Percentiles rank a stretch among this genome's conserved stretches.
Evolutionary conservation across 2,113 vertebrate genomes (phyloP).

Genomic region (Calyptommatus sinebrachiatus): DNA sequence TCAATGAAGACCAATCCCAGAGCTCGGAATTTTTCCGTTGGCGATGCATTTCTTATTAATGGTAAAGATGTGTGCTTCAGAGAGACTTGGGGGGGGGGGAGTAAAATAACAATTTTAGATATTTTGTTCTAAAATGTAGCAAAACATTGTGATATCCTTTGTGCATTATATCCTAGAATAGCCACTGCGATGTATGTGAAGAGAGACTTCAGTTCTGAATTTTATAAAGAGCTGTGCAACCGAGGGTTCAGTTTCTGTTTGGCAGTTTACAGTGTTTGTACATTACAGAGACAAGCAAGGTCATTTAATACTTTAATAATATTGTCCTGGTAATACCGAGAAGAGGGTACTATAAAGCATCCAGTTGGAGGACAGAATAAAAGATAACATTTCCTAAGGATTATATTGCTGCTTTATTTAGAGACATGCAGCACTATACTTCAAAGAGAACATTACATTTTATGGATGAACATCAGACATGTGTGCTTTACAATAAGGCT

Average conservation of each 20-base stretch:
- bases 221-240: background rate
- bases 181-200: no score
- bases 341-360: slow-evolving; percentile 1
- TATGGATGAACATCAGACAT: background rate
- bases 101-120: background rate
- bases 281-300: slow-evolving; percentile 3
- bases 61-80: background rate
- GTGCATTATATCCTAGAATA: background rate
- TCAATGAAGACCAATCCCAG: no score
- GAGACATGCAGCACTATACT: background rate
- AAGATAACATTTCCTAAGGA: slow-evolving; percentile 3
- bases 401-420: slow-evolving; percentile 14
- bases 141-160: background rate
- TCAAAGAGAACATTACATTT: slow-evolving; percentile 8
- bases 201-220: background rate
- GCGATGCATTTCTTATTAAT: no score
- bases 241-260: background rate
- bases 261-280: background rate
- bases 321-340: background rate
- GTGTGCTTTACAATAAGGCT: background rate
- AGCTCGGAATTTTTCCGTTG: no score
- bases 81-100: background rate
- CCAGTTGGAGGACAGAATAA: background rate
- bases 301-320: slow-evolving; percentile 21
- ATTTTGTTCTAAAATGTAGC: background rate